Evolutionary conservation across 2,888 invertebrate species (phyloP), one percentile per base, ranked within the genome.

Genomic region (Synanthedon vespiformis): DNA sequence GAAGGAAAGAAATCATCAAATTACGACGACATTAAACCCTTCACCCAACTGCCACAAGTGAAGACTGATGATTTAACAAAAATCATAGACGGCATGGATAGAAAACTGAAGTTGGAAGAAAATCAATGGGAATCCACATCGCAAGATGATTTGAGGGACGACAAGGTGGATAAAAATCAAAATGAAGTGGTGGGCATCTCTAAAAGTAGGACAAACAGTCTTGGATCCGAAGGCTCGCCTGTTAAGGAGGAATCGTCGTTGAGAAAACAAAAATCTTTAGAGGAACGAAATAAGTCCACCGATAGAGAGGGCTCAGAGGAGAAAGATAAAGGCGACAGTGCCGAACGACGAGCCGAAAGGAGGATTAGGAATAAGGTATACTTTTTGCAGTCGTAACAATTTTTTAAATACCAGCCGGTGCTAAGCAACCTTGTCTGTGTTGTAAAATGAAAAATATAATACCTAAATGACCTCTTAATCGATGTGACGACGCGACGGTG

Each of bases 341-440:
- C 76, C 55, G 91, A 91, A 58, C 88, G 90, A 13, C 87, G 91
- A 51, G 72, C 88, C 34, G 91, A 91, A 64, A 86, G 91, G 51
- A 87, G 91, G 65, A 92, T 91, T 67, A 87, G 91, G 61, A 92
- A 92, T 74, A 92, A 91, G 88, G 91, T 91, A 74, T 67, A 13
- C 13, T 34, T 34, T 10, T 34, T 6, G 22, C 47, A 47, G 6
- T 54, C 34, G 14, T n/a, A 22, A 4, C 4, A 22, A 14, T 47
- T 52, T 10, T 49, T 18, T 27, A 10, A 34, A 44, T 13, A 41
- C 41, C 12, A 41, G 41, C 41, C n/a, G 13, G 4, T 41, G 11
- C n/a, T 6, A 2, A n/a, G 41, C 41, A 0, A 13, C n/a, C n/a
- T 41, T 2, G 41, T n/a, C 5, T 12, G 13, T n/a, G 41, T 41